Base-by-base conservation (phyloP, 2,113 vertebrate species). In the Pachyramphus minor region DNA sequence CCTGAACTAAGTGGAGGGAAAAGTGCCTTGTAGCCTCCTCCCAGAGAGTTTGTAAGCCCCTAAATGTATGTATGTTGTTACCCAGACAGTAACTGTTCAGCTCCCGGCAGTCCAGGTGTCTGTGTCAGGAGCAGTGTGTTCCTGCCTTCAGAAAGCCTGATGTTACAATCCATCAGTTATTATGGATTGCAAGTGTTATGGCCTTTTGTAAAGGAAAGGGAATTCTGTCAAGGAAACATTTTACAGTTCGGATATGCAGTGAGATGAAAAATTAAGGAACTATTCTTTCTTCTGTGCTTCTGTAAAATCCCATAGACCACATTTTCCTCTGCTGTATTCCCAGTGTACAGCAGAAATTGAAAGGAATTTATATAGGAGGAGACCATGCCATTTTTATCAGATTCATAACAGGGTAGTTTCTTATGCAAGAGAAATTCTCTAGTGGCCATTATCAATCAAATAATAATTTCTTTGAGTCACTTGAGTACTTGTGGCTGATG, bases 191-290 rank as follows among this genome's bases (percentile, higher is more conserved):
- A 53, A 58, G 33, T 19, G 79, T 20, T 90, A 64, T 23, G 60
- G 52, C 77, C 52, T 84, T 84, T 75, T 67, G 64, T 49, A 60
- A 68, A 72, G 84, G 52, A 78, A 64, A 82, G 91, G 87, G 80
- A 90, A 39, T 92, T 89, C 60, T 92, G 52, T 86, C 83, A 80
- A 45, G 79, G 68, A 92, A 85, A n/a, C 9, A 3, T 74, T 96
- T 69, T 77, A 15, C n/a, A 28, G 31, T 79, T 87, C 14, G 60
- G 64, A 92, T 84, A 64, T 60, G 84, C 19, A 12, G 49, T 4
- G 44, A 87, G 56, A 89, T 92, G 80, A 95, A 92, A 84, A 96
- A 90, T 88, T 18, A 76, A 92, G 92, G 68, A 64, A 45, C 64
- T 75, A 7, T 44, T 60, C 45, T 76, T 75, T 44, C 53, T 50